Conservation (phyloP, 2,797 vertebrate genomes). For the Decapterus maruadsi region DNA sequence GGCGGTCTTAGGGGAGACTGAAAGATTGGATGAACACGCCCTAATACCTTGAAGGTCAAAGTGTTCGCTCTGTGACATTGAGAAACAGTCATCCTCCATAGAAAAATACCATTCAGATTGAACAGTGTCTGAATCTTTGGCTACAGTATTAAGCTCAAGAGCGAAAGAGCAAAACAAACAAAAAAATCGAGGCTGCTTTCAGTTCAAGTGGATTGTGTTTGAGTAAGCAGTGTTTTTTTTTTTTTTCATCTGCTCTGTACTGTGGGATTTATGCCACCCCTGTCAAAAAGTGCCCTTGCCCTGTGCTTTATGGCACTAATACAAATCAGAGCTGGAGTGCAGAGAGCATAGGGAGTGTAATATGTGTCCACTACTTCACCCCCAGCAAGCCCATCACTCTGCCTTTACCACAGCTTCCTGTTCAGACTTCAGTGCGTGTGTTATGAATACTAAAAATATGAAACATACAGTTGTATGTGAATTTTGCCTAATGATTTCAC, state of each 20-base stretch:
- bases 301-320: conserved; percentile 75
- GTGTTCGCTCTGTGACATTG: conserved; percentile 14
- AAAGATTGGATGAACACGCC: conserved; percentile 67
- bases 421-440: neutral
- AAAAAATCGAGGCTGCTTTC: conserved; percentile 3
- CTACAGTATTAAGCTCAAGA: conserved; percentile 15
- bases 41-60: conserved; percentile 70
- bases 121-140: neutral
- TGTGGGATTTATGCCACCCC: conserved; percentile 66
- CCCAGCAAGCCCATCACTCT: conserved; percentile 52
- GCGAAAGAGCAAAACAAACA: conserved; percentile 2
- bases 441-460: neutral
- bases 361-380: conserved; percentile 54
- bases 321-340: conserved; percentile 73
- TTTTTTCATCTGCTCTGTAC: conserved; percentile 51
- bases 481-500: conserved; percentile 6
- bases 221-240: conserved; percentile 20
- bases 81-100: neutral
- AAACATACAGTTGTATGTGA: neutral
- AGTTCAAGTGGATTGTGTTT: conserved; percentile 35
- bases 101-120: neutral
- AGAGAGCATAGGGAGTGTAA: conserved; percentile 56
- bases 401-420: conserved; percentile 31
- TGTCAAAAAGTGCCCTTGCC: conserved; percentile 64
- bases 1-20: conserved; percentile 29